Base-by-base conservation (phyloP, 2,888 invertebrate species). In the Pilophorus perplexus region DNA sequence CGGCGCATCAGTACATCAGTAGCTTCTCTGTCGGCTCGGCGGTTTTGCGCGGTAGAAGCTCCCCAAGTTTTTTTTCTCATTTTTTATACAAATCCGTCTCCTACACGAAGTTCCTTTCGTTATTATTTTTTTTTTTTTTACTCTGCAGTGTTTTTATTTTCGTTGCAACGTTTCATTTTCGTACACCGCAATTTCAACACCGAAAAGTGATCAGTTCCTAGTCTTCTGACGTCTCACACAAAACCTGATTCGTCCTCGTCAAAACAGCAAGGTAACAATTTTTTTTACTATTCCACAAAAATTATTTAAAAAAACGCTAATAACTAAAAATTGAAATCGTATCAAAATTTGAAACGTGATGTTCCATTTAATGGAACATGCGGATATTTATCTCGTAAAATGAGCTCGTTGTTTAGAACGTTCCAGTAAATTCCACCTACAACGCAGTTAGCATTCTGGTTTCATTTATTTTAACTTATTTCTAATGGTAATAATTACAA, bases 1-100 rank as follows among this genome's bases (percentile, higher is more conserved):
- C 62, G 62, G 62, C 62, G 62, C 62, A 62, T 62, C 62, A 62
- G 62, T 62, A 62, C 62, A 62, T 62, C 62, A 62, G 62, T 62
- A 62, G 62, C 62, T 62, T 62, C 62, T 62, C 62, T 62, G 62
- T 62, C 62, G 62, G 62, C 62, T 14, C 28, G 25, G 52, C 27
- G 28, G 52, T 25, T 12, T 14, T 28, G 28, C 62, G 62, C 46
- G 62, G 62, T 62, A 28, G 62, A 46, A 40, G 20, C 27, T 33
- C 33, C 6, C 33, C 6, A 33, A 6, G 33, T 33, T 12, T 12
- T 6, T 33, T 12, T 33, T 33, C 33, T 33, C 33, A 33, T 8
- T 12, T 12, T 12, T 33, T 33, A 33, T 33, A 8, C n/a, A n/a
- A n/a, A n/a, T 33, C 12, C 33, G 52, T 28, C 52, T 18, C 28